Evolutionary conservation across 2,113 vertebrate genomes (phyloP).

Genomic region (Spea bombifrons): DNA sequence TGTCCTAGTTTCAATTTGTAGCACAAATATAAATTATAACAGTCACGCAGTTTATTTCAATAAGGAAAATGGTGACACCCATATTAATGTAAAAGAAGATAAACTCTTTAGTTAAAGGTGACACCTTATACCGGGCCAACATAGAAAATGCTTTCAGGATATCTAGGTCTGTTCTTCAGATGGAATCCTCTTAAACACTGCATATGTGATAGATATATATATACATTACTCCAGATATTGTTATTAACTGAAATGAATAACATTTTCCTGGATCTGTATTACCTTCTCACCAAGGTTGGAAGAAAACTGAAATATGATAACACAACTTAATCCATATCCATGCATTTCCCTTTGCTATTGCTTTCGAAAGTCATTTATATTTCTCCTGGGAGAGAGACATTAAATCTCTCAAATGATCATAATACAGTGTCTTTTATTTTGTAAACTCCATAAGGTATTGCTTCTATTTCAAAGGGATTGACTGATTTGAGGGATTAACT

Average conservation of each 20-base stretch:
- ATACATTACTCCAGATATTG: not conserved
- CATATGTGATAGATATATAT: not conserved
- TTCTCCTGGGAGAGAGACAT: conserved; percentile 25
- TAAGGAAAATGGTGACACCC: no score
- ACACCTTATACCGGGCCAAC: no score
- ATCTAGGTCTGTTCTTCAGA: no score
- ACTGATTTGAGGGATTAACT: conserved; percentile 29
- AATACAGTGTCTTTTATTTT: conserved; percentile 30
- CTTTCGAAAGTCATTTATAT: conserved; percentile 9
- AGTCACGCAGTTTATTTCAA: no score
- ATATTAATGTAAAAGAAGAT: no score
- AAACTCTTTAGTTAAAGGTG: no score
- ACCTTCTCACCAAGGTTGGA: not conserved
- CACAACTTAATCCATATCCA: not conserved
- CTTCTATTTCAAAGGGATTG: conserved; percentile 35
- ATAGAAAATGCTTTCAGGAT: no score
- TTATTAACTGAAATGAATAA: not conserved
- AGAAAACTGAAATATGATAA: not conserved
- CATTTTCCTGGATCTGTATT: not conserved
- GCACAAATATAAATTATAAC: no score
- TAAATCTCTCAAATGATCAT: conserved; percentile 17
- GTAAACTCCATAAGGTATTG: conserved; percentile 30
- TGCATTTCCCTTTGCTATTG: conserved; percentile 1
- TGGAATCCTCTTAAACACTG: not conserved
- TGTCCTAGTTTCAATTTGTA: no score